Conservation (phyloP, 2,888 invertebrate genomes). For the Sphaeridia pumilis region DNA sequence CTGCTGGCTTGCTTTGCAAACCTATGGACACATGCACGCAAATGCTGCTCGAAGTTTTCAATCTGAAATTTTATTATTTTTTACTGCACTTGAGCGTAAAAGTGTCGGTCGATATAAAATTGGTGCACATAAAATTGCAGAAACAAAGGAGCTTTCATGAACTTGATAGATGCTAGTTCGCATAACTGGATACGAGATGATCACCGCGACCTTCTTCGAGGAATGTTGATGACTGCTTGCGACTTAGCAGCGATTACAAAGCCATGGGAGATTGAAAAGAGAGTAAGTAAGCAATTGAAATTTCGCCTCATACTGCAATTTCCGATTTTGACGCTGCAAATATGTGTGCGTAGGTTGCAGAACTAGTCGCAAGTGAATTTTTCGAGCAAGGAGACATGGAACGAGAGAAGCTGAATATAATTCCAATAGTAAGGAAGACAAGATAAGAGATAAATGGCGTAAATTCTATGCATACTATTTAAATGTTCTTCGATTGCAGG, state of each 20-base stretch:
- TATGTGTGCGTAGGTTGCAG: conserved; percentile 40
- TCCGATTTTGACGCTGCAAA: conserved; percentile 11
- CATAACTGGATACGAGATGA: conserved; percentile 61
- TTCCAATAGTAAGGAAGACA: conserved; percentile 41
- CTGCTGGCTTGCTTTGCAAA: background rate
- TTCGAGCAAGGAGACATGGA: conserved; percentile 45
- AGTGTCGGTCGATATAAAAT: background rate
- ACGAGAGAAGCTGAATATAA: conserved; percentile 40
- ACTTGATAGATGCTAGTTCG: conserved; percentile 48
- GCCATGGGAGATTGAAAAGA: conserved; percentile 82
- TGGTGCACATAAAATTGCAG: too few relatives aligned
- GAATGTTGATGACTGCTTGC: conserved; percentile 91
- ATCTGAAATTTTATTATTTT: conserved; percentile 28
- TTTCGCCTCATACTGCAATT: background rate
- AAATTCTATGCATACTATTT: conserved; percentile 15
- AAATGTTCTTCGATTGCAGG: conserved; percentile 46
- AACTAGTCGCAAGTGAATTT: conserved; percentile 43
- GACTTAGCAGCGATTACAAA: conserved; percentile 90
- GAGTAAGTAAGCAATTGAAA: conserved; percentile 42
- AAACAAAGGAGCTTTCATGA: conserved; percentile 75
- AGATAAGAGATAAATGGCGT: background rate
- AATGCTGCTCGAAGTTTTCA: conserved; percentile 32
- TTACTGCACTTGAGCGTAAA: background rate
- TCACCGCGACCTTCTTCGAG: conserved; percentile 67
- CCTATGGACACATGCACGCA: background rate